These are phyloP conservation scores for Epirrhoe alternata DNA, from an alignment of 2,888 invertebrate genomes.

Conservation along the genomic window DNA sequence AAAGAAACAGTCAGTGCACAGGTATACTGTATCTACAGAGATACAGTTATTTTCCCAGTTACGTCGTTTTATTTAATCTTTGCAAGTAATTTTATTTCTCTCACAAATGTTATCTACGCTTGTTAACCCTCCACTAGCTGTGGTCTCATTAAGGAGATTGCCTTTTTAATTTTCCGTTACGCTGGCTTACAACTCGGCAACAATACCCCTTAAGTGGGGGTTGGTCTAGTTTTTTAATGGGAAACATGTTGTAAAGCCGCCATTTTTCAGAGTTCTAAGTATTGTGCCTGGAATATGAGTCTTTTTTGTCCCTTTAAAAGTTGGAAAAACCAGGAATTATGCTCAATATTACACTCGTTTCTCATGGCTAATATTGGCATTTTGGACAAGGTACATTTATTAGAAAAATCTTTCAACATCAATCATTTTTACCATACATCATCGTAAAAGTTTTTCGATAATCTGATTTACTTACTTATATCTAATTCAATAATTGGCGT, in stretches of 20 bases:
- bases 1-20: no score
- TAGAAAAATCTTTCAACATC: no score
- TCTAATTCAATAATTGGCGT: slow-evolving; percentile 9
- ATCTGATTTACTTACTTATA: background rate
- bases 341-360: no score
- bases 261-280: slow-evolving; percentile 29
- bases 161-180: slow-evolving; percentile 78
- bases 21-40: no score
- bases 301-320: background rate
- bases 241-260: slow-evolving; percentile 38
- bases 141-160: slow-evolving; percentile 74
- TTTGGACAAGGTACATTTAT: no score
- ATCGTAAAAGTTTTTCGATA: background rate
- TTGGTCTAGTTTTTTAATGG: slow-evolving; percentile 45
- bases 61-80: slow-evolving; percentile 27
- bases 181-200: slow-evolving; percentile 52
- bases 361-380: no score
- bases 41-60: background rate
- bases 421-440: background rate
- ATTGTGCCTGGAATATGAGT: slow-evolving; percentile 28
- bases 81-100: slow-evolving; percentile 24
- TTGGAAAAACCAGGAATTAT: no score
- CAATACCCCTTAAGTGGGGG: slow-evolving; percentile 52
- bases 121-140: slow-evolving; percentile 59
- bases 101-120: slow-evolving; percentile 43